Conservation (phyloP, 2,888 invertebrate genomes). For the Stictocephala bisonia region DNA sequence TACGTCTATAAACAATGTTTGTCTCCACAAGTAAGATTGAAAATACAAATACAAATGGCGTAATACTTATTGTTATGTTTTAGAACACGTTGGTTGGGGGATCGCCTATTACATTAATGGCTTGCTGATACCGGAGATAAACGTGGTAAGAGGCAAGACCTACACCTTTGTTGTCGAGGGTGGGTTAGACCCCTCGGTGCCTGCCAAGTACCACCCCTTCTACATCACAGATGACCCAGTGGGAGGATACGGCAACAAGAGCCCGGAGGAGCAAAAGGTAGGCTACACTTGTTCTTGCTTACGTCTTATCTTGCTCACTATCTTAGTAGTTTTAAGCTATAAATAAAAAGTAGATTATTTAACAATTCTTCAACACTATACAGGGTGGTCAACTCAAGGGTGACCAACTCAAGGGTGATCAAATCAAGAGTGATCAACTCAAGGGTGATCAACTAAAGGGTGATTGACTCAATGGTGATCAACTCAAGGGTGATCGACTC, state of each 20-base stretch:
- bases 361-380: too few species aligned
- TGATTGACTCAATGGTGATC: too few species aligned
- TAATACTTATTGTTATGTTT: too few species aligned
- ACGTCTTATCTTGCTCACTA: background rate
- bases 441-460: too few species aligned
- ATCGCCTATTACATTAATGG: conserved; percentile 96
- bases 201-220: conserved; percentile 92
- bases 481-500: too few species aligned
- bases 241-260: conserved; percentile 90
- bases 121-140: conserved; percentile 89
- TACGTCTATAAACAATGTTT: background rate
- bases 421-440: too few species aligned
- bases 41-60: background rate
- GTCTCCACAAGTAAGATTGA: background rate
- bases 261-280: conserved; percentile 83
- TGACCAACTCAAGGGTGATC: too few species aligned
- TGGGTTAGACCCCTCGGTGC: conserved; percentile 79
- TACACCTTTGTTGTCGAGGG: conserved; percentile 92
- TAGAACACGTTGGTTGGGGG: conserved; percentile 94
- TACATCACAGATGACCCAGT: conserved; percentile 92
- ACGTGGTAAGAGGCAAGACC: conserved; percentile 85
- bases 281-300: conserved; percentile 54
- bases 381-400: too few species aligned
- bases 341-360: too few species aligned
- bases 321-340: too few species aligned